These are phyloP conservation scores for Lasiurus cinereus DNA, from an alignment of 2,113 vertebrate genomes.

Conservation along the genomic window DNA sequence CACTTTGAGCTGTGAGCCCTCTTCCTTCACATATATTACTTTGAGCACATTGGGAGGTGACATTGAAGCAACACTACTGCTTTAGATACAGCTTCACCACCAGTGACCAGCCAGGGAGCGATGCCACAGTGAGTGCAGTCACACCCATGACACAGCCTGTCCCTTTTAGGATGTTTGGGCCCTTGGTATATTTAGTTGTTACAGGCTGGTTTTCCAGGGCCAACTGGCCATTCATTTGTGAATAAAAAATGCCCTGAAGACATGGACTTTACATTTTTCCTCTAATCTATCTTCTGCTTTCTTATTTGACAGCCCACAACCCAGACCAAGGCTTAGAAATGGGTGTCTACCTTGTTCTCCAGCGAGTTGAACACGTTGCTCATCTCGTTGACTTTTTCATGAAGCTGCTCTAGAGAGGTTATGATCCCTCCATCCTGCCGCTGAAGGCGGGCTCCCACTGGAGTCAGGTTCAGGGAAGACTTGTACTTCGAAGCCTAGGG, in stretches of 20 bases:
- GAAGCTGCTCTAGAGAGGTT: conserved; percentile 81
- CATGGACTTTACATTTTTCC: neutral
- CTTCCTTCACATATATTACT: neutral
- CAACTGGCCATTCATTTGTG: neutral
- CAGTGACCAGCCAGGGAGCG: neutral
- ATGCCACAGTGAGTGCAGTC: neutral
- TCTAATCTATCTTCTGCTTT: conserved; percentile 20
- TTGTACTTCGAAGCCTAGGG: conserved; percentile 80
- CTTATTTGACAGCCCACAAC: conserved; percentile 52
- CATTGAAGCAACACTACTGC: neutral
- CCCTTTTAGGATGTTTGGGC: neutral
- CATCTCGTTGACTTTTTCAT: conserved; percentile 80
- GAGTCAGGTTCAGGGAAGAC: conserved; percentile 78
- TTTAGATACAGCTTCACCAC: neutral
- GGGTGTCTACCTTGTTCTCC: conserved; percentile 80
- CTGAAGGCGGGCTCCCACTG: conserved; percentile 76
- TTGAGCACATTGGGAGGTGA: neutral
- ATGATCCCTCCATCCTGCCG: conserved; percentile 78
- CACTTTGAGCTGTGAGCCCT: neutral
- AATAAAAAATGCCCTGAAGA: neutral
- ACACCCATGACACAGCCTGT: neutral
- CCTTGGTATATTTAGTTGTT: neutral
- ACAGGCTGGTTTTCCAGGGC: neutral
- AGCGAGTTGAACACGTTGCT: conserved; percentile 78
- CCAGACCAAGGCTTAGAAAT: conserved; percentile 70